Conservation (phyloP, 2,113 vertebrate genomes). For the Dolichotis patagonum region DNA sequence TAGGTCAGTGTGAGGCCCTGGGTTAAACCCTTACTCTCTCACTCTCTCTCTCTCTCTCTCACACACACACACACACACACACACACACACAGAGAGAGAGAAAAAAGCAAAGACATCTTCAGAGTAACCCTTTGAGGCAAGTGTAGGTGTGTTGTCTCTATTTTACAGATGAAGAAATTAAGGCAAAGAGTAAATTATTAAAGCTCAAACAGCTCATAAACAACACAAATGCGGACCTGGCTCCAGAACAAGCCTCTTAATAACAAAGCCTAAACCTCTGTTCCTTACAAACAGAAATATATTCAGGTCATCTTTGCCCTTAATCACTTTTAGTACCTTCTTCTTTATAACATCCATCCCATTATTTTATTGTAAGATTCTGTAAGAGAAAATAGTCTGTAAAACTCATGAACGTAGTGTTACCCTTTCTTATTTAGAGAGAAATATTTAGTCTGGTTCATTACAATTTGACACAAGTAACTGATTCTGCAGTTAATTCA, state of each 20-base stretch:
- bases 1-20: background rate
- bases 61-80: background rate
- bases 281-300: background rate
- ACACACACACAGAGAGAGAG: background rate
- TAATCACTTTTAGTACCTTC: background rate
- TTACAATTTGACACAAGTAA: background rate
- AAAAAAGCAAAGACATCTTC: background rate
- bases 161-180: slow-evolving; percentile 36
- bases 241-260: background rate
- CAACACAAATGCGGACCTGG: background rate
- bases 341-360: background rate
- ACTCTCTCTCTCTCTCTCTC: too few species aligned
- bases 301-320: slow-evolving; percentile 14
- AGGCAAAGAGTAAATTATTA: slow-evolving; percentile 12
- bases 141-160: background rate
- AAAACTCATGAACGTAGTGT: background rate
- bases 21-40: background rate
- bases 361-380: slow-evolving; percentile 20
- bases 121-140: slow-evolving; percentile 16
- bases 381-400: background rate
- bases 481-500: background rate
- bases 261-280: slow-evolving; percentile 16
- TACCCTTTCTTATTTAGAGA: slow-evolving; percentile 45
- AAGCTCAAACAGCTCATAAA: background rate
- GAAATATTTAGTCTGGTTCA: slow-evolving; percentile 5